These are phyloP conservation scores for Epinotia brunnichana DNA, from an alignment of 2,888 invertebrate genomes.

Conservation along the genomic window DNA sequence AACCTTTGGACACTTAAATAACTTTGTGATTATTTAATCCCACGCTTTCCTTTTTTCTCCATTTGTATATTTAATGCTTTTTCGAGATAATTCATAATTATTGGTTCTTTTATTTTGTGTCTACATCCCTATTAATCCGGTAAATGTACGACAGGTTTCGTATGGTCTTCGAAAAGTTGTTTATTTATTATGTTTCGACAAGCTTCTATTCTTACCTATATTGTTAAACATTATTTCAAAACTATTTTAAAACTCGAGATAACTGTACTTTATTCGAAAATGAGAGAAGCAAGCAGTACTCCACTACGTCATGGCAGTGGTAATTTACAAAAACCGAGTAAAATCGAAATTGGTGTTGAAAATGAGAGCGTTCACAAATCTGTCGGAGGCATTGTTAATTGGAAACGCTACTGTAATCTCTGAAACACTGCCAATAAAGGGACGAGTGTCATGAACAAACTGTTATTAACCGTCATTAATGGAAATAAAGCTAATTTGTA, in stretches of 20 bases:
- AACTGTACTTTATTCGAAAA: background rate
- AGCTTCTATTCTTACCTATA: too few species aligned
- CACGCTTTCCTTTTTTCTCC: too few species aligned
- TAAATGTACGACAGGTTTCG: slow-evolving; percentile 9
- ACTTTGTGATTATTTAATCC: too few species aligned
- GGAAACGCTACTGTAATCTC: slow-evolving; percentile 57
- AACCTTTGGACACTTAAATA: too few species aligned
- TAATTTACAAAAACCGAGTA: background rate
- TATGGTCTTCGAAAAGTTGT: background rate
- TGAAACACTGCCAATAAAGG: slow-evolving; percentile 59
- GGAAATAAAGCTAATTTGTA: slow-evolving; percentile 66
- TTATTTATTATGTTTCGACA: too few species aligned
- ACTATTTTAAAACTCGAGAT: too few species aligned
- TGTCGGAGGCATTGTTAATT: slow-evolving; percentile 45
- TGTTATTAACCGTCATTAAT: slow-evolving; percentile 65
- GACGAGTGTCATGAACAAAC: slow-evolving; percentile 62
- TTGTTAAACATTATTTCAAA: too few species aligned
- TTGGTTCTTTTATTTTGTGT: too few species aligned
- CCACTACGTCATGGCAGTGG: background rate
- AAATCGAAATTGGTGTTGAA: slow-evolving; percentile 14
- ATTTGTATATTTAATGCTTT: too few species aligned
- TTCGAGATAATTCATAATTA: too few species aligned
- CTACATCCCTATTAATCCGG: too few species aligned
- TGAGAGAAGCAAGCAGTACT: background rate
- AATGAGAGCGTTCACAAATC: slow-evolving; percentile 23